These are phyloP conservation scores for Halichondria panicea DNA, from an alignment of 37 sponge, comb jelly and placozoan genomes.

Conservation along the genomic window DNA sequence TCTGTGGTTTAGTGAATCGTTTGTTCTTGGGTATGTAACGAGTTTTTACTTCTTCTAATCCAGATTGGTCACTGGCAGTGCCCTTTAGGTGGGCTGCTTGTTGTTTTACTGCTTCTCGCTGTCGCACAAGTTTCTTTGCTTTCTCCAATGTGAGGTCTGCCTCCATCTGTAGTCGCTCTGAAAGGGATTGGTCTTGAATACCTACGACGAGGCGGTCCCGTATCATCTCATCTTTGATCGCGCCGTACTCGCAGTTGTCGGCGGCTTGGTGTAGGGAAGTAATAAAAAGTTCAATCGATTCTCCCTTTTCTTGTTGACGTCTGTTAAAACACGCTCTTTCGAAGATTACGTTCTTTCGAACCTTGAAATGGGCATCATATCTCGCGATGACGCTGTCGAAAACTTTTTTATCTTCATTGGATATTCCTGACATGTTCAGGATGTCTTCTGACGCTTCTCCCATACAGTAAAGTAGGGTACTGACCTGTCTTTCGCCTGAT, in stretches of 20 bases:
- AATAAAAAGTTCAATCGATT: constrained; percentile 14
- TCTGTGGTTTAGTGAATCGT: background rate
- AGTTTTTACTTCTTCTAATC: background rate
- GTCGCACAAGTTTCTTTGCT: constrained; percentile 13
- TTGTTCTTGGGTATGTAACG: background rate
- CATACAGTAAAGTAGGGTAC: constrained; percentile 14
- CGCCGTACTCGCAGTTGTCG: constrained; percentile 17
- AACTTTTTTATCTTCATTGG: constrained; percentile 11
- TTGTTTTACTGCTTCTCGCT: constrained; percentile 26
- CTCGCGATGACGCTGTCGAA: constrained; percentile 8
- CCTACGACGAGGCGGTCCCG: constrained; percentile 26
- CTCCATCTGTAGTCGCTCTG: constrained; percentile 15
- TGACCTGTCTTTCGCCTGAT: background rate
- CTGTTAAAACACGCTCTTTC: constrained; percentile 24
- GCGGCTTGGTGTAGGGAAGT: background rate
- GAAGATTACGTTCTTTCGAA: constrained; percentile 9
- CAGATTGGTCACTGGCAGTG: background rate
- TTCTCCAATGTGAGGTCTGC: constrained; percentile 6
- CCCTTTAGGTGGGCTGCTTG: constrained; percentile 6
- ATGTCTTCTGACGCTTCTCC: constrained; percentile 19
- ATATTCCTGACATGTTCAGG: background rate
- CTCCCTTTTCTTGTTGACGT: background rate
- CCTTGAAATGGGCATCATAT: constrained; percentile 8
- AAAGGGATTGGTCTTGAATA: constrained; percentile 14
- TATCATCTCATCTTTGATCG: constrained; percentile 15